These are phyloP conservation scores for Typhlichthys subterraneus DNA, from an alignment of 2,797 vertebrate species.

Conservation along the genomic window DNA sequence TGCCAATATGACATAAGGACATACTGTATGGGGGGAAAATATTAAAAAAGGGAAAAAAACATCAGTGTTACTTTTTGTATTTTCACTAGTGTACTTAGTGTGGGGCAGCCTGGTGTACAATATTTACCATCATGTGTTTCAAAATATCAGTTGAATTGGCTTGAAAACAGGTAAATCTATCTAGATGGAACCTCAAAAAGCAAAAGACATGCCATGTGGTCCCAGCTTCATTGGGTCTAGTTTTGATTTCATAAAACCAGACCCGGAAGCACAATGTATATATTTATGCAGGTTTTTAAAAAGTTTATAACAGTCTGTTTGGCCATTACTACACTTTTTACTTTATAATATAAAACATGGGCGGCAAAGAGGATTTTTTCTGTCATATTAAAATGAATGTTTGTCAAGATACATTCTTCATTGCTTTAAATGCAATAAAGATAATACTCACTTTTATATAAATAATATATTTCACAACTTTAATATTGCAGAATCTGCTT, in stretches of 20 bases:
- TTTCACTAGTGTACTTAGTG: conserved; percentile 94
- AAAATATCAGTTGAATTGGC: conserved; percentile 98
- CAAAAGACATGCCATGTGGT: conserved; percentile 95
- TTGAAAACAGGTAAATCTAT: conserved; percentile 87
- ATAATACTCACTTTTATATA: conserved; percentile 99
- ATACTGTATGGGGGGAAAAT: conserved; percentile 53
- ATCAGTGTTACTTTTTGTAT: conserved; percentile 85
- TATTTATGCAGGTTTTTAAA: conserved; percentile 99
- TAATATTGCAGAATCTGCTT: conserved; percentile 99
- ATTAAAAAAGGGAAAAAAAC: conserved; percentile 61
- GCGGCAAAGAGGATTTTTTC: conserved; percentile 92
- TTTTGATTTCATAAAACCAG: conserved; percentile 95
- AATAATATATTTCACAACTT: conserved; percentile 99
- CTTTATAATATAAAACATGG: conserved; percentile 98
- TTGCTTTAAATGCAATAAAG: conserved; percentile 99
- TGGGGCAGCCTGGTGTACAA: conserved; percentile 97
- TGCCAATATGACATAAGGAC: conserved; percentile 85
- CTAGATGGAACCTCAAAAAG: conserved; percentile 93
- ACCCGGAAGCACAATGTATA: conserved; percentile 99
- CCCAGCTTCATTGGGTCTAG: conserved; percentile 96
- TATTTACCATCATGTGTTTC: conserved; percentile 99
- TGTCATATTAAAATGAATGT: conserved; percentile 99
- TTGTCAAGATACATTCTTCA: conserved; percentile 99
- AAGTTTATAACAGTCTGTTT: conserved; percentile 99
- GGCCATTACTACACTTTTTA: conserved; percentile 99